Evolutionary conservation across 2,888 invertebrate genomes (phyloP), one percentile per base, ranked within the genome.

Genomic region (Amblyteles armatorius): DNA sequence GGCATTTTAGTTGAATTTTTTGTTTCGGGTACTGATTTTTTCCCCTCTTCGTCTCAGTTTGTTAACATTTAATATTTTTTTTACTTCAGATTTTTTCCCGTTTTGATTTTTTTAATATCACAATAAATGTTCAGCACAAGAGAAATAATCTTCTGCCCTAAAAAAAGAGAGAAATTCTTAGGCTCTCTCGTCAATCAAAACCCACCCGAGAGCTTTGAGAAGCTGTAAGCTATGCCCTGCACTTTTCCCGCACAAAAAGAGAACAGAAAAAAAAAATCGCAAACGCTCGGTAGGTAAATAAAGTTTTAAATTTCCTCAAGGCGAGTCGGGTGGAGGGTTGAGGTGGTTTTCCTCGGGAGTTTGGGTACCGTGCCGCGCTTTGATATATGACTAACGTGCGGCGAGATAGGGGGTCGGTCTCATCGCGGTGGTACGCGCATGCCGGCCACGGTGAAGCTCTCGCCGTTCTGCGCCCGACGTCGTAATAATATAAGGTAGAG

Each of bases 271-370:
- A 16, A 71, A 19, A 48, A 40, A 40, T 40, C 44, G 16, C 22
- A 0, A 50, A 29, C 11, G 55, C 33, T 36, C 57, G 26, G 48
- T 68, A 69, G 91, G 92, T 92, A 92, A 92, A 92, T 92, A 92
- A 92, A 92, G 91, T 92, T 92, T 92, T 92, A 92, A 92, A 92
- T 92, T 92, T 92, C 91, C 92, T 60, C 29, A 50, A 71, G 36
- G 63, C 19, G 60, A 63, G 33, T 50, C 29, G 36, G 36, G 13
- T 13, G 67, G 4, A 26, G 33, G 9, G n/a, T 13, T 29, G 19
- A 22, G 26, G 65, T 52, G 65, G n/a, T 22, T 72, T 57, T 26
- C n/a, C 65, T 63, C 63, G 16, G 63, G 63, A 63, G 63, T 16
- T 26, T 9, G 74, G 50, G 29, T 16, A 57, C 44, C 68, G 22